Evolutionary conservation across 2,113 vertebrate genomes (phyloP).

Genomic region (Natator depressus): DNA sequence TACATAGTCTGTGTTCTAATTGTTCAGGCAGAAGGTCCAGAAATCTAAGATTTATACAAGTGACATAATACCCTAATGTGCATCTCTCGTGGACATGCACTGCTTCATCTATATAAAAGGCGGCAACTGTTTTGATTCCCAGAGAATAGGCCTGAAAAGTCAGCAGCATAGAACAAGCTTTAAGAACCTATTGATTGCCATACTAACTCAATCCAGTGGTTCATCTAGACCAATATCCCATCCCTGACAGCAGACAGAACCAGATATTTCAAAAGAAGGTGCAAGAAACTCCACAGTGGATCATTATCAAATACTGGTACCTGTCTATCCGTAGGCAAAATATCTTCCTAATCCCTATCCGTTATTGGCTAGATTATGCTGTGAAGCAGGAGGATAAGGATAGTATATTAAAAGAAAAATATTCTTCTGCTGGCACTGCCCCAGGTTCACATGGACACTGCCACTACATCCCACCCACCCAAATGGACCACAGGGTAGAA

Average conservation of each 20-base stretch:
- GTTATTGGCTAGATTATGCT: not conserved
- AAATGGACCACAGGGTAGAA: accelerated
- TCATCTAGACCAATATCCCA: not conserved
- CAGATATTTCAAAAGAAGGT: not conserved
- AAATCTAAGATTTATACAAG: not conserved
- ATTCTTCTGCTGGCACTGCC: accelerated
- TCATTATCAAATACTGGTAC: not conserved
- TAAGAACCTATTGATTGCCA: accelerated
- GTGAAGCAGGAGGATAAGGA: not conserved
- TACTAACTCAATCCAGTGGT: not conserved
- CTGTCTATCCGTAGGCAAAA: no score
- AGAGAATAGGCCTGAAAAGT: not conserved
- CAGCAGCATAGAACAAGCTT: not conserved
- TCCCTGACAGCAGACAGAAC: not conserved
- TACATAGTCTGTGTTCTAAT: no score
- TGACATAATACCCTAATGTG: not conserved
- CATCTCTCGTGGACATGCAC: no score
- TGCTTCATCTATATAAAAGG: not conserved
- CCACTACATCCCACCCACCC: accelerated
- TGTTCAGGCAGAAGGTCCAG: not conserved
- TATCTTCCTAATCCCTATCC: no score
- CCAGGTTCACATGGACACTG: not conserved
- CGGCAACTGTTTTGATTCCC: not conserved
- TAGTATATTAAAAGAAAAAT: not conserved
- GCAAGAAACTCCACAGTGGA: not conserved